phyloP scores from a whole-genome alignment of 2,797 vertebrate genomes.

The Poeciliopsis infans region DNA sequence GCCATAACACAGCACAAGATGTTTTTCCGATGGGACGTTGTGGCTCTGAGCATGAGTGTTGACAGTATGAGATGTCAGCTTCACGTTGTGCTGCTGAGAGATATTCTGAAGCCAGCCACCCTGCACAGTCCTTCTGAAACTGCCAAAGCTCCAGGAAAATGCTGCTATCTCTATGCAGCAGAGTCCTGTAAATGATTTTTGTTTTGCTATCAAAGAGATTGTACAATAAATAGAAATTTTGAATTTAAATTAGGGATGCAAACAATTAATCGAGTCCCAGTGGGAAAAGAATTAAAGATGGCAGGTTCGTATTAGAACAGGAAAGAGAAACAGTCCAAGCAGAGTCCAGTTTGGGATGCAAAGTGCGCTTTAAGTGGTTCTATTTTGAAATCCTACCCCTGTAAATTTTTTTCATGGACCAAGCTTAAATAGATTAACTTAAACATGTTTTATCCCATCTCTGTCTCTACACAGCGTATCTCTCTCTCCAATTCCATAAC shows the following conservation, averaged over 20 bases:
- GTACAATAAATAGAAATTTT: not conserved
- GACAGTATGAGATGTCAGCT: constrained; percentile 36
- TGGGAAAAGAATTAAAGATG: too few relatives aligned
- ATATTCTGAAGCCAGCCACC: constrained; percentile 7
- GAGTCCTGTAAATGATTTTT: not conserved
- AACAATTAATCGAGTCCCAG: too few relatives aligned
- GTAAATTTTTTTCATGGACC: too few relatives aligned
- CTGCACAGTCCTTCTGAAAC: constrained; percentile 28
- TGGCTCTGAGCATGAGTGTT: constrained; percentile 17
- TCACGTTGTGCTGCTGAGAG: constrained; percentile 18
- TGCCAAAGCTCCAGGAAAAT: not conserved
- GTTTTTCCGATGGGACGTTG: constrained; percentile 22
- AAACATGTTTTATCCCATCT: too few relatives aligned
- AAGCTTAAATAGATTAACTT: too few relatives aligned
- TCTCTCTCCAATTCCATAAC: too few relatives aligned
- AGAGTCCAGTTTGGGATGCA: too few relatives aligned
- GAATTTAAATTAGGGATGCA: not conserved
- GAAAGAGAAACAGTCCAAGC: too few relatives aligned
- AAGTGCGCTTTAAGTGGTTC: too few relatives aligned
- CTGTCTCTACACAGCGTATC: too few relatives aligned
- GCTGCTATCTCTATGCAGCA: not conserved
- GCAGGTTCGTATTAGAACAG: too few relatives aligned
- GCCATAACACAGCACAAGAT: constrained; percentile 14
- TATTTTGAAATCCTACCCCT: too few relatives aligned
- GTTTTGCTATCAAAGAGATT: not conserved